Conservation (phyloP, 2,888 invertebrate species). For the Linyphia triangularis region DNA sequence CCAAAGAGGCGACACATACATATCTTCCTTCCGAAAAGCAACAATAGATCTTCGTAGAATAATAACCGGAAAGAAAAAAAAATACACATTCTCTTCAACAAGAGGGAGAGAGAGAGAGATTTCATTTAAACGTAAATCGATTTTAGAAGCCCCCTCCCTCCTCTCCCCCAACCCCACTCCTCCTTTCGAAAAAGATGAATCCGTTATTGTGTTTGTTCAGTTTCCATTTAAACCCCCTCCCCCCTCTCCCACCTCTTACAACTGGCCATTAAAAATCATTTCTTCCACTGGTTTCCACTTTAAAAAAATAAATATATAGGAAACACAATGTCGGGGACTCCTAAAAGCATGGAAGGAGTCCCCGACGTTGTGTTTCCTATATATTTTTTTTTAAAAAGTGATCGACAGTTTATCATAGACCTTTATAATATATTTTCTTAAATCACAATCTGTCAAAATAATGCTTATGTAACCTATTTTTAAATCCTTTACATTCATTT, state of each 20-base stretch:
- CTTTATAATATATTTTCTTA: too few species aligned
- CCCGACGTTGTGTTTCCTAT: too few species aligned
- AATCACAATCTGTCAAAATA: too few species aligned
- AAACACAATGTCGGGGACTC: constrained; percentile 54
- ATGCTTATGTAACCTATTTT: too few species aligned
- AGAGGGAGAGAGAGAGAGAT: constrained; percentile 26
- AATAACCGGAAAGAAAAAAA: neutral
- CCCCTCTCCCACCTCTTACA: neutral
- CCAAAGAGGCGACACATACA: too few species aligned
- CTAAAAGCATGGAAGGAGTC: constrained; percentile 24
- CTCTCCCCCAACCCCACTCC: neutral
- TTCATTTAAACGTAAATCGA: constrained; percentile 66
- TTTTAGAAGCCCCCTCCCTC: too few species aligned
- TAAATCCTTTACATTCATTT: too few species aligned
- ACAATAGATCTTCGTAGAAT: constrained; percentile 4
- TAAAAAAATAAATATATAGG: too few species aligned
- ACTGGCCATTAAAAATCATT: constrained; percentile 61
- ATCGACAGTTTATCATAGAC: too few species aligned
- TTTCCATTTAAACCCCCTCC: neutral
- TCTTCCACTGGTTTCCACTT: constrained; percentile 49
- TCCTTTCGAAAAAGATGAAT: constrained; percentile 17
- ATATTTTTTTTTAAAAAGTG: too few species aligned
- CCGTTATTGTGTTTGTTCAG: constrained; percentile 32
- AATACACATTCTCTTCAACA: constrained; percentile 13
- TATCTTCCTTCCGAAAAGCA: neutral